These are phyloP conservation scores for Ophonus ardosiacus DNA, from an alignment of 2,888 invertebrate species.

Conservation along the genomic window DNA sequence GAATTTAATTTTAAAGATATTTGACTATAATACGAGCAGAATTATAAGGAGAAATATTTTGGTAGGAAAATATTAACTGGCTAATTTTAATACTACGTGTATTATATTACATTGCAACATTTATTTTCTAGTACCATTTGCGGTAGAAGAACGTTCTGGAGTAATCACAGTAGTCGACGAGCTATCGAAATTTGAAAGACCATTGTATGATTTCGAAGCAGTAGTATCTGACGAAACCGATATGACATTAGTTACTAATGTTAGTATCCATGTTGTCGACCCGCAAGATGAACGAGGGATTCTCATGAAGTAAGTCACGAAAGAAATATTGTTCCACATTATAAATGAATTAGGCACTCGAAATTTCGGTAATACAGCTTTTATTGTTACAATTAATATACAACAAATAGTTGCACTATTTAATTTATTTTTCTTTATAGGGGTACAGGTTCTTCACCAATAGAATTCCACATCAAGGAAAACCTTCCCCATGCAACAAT, in stretches of 20 bases:
- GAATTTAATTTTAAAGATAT: no score
- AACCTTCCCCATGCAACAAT: constrained; percentile 86
- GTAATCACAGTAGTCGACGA: constrained; percentile 91
- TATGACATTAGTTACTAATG: constrained; percentile 86
- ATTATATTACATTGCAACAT: no score
- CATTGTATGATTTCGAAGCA: constrained; percentile 89
- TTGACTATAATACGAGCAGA: no score
- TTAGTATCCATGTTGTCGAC: constrained; percentile 90
- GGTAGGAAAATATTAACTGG: no score
- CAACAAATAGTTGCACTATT: no score
- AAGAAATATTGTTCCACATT: no score
- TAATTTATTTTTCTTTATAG: constrained; percentile 73
- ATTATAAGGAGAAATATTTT: no score
- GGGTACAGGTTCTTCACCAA: constrained; percentile 83
- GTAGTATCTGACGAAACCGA: constrained; percentile 84
- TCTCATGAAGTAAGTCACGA: constrained; percentile 79
- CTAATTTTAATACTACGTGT: no score
- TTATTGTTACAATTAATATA: no score
- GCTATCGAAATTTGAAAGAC: constrained; percentile 82
- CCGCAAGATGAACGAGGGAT: constrained; percentile 84
- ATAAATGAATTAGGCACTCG: no score
- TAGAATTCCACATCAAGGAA: constrained; percentile 87
- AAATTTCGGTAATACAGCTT: no score
- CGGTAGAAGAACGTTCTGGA: constrained; percentile 92
- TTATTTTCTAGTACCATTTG: constrained; percentile 85